Evolutionary conservation across 2,797 vertebrate species (phyloP).

Genomic region (Pogonophryne albipinna): DNA sequence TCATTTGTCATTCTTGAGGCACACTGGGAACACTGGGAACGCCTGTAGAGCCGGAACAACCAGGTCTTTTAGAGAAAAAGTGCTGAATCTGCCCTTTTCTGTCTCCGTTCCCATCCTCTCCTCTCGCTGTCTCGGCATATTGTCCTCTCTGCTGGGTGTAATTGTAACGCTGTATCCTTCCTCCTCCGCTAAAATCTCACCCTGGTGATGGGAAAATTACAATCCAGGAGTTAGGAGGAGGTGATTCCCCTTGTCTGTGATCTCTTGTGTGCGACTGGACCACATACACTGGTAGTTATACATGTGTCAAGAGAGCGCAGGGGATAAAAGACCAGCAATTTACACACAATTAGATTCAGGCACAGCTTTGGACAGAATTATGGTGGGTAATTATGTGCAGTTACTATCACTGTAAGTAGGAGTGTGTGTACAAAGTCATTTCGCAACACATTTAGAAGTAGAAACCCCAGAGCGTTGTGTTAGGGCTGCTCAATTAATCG

Average conservation of each 20-base stretch:
- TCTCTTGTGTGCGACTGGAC: slow-evolving; percentile 46
- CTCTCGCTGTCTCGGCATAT: slow-evolving; percentile 26
- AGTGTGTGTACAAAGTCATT: not conserved
- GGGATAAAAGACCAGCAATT: slow-evolving; percentile 42
- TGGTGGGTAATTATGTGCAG: not conserved
- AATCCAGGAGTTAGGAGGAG: slow-evolving; percentile 42
- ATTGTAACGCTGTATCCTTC: slow-evolving; percentile 62
- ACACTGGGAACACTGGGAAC: slow-evolving; percentile 27
- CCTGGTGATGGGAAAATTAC: slow-evolving; percentile 75
- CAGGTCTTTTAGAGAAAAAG: slow-evolving; percentile 36
- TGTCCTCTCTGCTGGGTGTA: slow-evolving; percentile 62
- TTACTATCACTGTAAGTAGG: slow-evolving; percentile 5
- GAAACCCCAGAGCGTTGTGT: not conserved
- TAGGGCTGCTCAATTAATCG: not conserved
- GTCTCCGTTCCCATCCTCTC: not conserved
- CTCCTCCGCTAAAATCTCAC: slow-evolving; percentile 68
- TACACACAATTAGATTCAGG: slow-evolving; percentile 42
- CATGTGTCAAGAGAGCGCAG: slow-evolving; percentile 43
- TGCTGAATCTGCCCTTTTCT: slow-evolving; percentile 23
- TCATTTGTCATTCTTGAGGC: slow-evolving; percentile 45
- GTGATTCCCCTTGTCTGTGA: slow-evolving; percentile 61
- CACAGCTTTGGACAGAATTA: slow-evolving; percentile 4
- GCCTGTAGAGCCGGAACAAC: slow-evolving; percentile 49
- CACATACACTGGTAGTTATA: slow-evolving; percentile 39
- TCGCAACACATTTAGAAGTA: not conserved